Evolutionary conservation across 2,113 vertebrate species (phyloP), one percentile per base, ranked within the genome.

Genomic region (Psophia crepitans): DNA sequence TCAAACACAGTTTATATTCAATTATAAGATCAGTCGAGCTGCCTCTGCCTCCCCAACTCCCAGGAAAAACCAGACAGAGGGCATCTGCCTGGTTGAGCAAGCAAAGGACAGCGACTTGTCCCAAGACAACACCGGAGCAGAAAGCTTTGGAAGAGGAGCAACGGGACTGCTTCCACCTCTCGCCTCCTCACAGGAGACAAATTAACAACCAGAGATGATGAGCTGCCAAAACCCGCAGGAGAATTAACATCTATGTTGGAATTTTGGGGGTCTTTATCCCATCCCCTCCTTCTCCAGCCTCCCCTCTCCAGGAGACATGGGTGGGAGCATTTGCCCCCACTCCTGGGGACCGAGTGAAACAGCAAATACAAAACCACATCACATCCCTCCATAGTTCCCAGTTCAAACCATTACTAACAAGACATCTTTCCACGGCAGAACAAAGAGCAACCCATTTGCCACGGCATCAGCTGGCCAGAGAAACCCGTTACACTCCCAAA

Each of bases 21-120:
- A 1, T 32, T n/a, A 1, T 4, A 15, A 5, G 0, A 17, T 26
- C 37, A 35, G 1, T 7, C 0, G 11, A 18, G 33, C 43, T 32
- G 49, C 49, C 19, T 12, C 28, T 41, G 37, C 76, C 57, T 41
- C 39, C 57, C 49, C 21, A 23, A 26, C 16, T 10, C 30, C 12
- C 9, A 13, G 11, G 20, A 61, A 37, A 35, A 56, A 32, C 23
- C 39, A 12, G 8, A 32, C 21, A 21, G 28, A 53, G 9, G 23
- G 20, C 33, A 46, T 9, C 43, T 2, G 3, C 14, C 33, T 37
- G 30, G 51, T 0, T 33, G n/a, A 60, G 33, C 21, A 41, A 57
- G 68, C 48, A 17, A 11, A 56, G 35, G 46, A 66, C 0, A 5
- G 46, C 9, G 41, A 5, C 26, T 51, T 12, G 32, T 27, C 53